Evolutionary conservation across 2,113 vertebrate species (phyloP).

Genomic region (Perca fluviatilis): DNA sequence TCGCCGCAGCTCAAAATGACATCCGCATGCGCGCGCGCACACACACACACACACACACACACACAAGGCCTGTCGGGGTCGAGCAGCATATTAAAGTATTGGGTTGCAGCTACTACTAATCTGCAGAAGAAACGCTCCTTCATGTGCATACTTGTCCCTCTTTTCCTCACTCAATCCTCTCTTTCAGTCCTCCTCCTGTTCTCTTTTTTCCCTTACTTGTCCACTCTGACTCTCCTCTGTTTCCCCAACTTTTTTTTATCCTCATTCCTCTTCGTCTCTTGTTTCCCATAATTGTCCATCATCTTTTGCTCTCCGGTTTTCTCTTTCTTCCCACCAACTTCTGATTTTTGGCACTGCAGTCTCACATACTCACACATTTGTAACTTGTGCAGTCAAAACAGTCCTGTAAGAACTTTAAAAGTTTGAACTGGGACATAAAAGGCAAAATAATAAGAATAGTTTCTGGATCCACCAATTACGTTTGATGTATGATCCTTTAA

Average conservation of each 20-base stretch:
- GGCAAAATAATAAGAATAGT: not conserved
- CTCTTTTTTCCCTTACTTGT: conserved; percentile 26
- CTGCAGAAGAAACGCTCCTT: conserved; percentile 70
- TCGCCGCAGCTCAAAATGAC: conserved; percentile 7
- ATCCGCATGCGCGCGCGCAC: conserved; percentile 21
- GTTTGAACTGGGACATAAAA: not conserved
- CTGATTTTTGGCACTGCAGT: conserved; percentile 13
- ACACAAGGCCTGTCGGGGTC: conserved; percentile 63
- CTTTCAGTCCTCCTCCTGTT: conserved; percentile 34
- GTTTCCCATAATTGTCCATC: conserved; percentile 60
- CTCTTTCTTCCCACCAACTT: conserved; percentile 22
- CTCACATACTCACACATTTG: not conserved
- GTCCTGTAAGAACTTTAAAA: not conserved
- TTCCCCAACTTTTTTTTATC: conserved; percentile 33
- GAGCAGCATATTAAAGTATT: conserved; percentile 79
- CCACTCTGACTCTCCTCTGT: conserved; percentile 47
- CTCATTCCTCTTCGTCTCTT: conserved; percentile 57
- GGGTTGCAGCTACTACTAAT: conserved; percentile 76
- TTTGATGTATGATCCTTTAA: not conserved
- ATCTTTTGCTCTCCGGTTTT: conserved; percentile 22
- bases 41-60: conserved; percentile 52
- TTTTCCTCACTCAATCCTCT: conserved; percentile 33
- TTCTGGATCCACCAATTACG: not conserved
- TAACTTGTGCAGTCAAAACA: not conserved
- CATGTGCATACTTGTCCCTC: conserved; percentile 75